Evolutionary conservation across 2,113 vertebrate species (phyloP).

Genomic region (Apus apus): DNA sequence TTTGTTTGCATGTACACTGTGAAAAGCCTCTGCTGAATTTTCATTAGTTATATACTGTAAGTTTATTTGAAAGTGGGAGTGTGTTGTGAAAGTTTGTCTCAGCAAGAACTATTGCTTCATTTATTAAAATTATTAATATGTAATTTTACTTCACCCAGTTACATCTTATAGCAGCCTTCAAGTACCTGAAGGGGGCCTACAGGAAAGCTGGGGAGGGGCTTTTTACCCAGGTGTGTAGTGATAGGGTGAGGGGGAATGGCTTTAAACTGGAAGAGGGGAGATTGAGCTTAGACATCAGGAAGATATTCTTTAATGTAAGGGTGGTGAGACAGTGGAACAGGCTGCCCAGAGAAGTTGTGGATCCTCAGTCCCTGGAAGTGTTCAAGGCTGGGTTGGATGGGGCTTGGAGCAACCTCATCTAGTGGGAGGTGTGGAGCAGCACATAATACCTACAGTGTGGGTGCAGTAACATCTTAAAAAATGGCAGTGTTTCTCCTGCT

Average conservation of each 20-base stretch:
- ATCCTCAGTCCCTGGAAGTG: too few relatives aligned
- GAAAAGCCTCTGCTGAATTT: not conserved
- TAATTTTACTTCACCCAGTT: not conserved
- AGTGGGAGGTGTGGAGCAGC: not conserved
- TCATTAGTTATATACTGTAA: not conserved
- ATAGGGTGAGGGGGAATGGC: too few relatives aligned
- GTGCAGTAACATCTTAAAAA: not conserved
- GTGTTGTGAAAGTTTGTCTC: not conserved
- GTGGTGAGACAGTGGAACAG: too few relatives aligned
- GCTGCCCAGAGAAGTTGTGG: too few relatives aligned
- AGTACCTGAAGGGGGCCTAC: too few relatives aligned
- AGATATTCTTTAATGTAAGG: too few relatives aligned
- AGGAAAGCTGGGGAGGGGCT: too few relatives aligned
- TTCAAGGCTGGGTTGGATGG: too few relatives aligned
- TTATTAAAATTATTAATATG: not conserved
- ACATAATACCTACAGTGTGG: not conserved
- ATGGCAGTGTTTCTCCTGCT: not conserved
- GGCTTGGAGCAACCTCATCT: too few relatives aligned
- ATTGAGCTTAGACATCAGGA: too few relatives aligned
- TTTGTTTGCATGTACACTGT: not conserved
- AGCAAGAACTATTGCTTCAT: not conserved
- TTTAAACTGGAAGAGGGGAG: too few relatives aligned
- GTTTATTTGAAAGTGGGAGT: not conserved
- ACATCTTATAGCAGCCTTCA: not conserved
- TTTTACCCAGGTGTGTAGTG: too few relatives aligned